Evolutionary conservation across 2,797 vertebrate species (phyloP), one percentile per base, ranked within the genome.

Genomic region (Cetoscarus ocellatus): DNA sequence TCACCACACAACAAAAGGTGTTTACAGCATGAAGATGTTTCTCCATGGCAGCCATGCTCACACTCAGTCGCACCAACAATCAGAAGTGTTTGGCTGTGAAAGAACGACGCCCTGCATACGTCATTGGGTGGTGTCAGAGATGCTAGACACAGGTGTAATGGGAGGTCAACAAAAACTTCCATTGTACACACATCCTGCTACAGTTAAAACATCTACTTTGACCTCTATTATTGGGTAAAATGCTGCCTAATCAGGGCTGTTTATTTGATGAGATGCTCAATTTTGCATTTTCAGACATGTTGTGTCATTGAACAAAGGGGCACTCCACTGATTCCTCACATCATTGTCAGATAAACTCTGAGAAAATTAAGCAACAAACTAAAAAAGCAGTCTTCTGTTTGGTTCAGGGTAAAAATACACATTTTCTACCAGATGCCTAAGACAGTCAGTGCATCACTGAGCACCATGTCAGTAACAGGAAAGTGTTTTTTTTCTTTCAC

Each of bases 1-100:
- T 69, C 66, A 65, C 72, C 68, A 67, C 75, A 82, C 69, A 63
- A 71, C 56, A 49, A 49, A 75, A 80, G 63, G 34, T n/a, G 15
- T 50, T 67, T 67, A 69, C 60, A 55, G 64, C 4, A 39, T 63
- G 44, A 76, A 74, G 61, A 77, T 10, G 19, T 44, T 35, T 59
- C 3, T 60, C 66, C 27, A 27, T 27, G 27, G 27, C 27, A 27
- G 27, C 4, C 27, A 34, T 58, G 50, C 1, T 52, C 19, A 7
- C 15, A 55, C 50, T n/a, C 45, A 55, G 40, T 17, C 34, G 19
- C 45, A 8, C 19, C 5, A 52, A 62, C 57, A 45, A 55, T 53
- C 14, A 17, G 3, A 50, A 61, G 19, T 1, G 67, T 77, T 68
- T 55, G 68, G 56, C 64, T 36, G 50, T 68, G 79, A 73, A 56